phyloP scores from a whole-genome alignment of 2,797 vertebrate genomes.

The Craterocephalus amniculus region DNA sequence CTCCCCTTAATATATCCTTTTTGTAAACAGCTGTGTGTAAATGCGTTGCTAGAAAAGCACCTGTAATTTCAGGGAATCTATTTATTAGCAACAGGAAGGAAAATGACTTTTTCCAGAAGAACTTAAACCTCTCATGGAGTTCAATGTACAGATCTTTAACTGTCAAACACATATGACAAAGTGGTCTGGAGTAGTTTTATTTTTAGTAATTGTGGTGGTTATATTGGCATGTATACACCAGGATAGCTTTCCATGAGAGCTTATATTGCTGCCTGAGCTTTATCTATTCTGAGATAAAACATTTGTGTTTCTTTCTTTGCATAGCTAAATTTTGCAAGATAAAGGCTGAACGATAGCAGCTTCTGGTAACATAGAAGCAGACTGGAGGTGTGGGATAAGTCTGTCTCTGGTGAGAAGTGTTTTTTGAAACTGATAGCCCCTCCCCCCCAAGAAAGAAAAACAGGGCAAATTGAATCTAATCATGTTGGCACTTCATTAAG shows the following conservation, averaged over 20 bases:
- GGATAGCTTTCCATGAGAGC: conserved; percentile 20
- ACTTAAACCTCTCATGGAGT: background rate
- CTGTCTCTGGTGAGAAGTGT: conserved; percentile 71
- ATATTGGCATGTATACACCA: conserved; percentile 8
- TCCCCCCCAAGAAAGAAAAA: conserved; percentile 53
- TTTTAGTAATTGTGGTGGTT: background rate
- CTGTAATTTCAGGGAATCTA: background rate
- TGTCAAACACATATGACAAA: background rate
- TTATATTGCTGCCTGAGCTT: conserved; percentile 29
- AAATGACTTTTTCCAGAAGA: background rate
- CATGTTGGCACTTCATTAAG: conserved; percentile 71
- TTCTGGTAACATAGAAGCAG: conserved; percentile 24
- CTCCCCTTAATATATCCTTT: conserved; percentile 23
- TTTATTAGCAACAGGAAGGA: background rate
- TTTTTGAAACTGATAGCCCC: conserved; percentile 70
- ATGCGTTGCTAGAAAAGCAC: background rate
- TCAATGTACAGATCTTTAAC: background rate
- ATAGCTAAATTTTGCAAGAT: conserved; percentile 38
- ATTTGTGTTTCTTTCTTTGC: conserved; percentile 48
- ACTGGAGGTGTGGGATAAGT: conserved; percentile 64
- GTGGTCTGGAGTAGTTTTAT: background rate
- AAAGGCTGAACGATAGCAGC: conserved; percentile 28
- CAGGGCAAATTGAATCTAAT: conserved; percentile 71
- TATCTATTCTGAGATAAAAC: conserved; percentile 49
- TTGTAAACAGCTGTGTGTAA: background rate